Evolutionary conservation across 2,797 vertebrate species (phyloP).

Genomic region (Triplophysa bombifrons): DNA sequence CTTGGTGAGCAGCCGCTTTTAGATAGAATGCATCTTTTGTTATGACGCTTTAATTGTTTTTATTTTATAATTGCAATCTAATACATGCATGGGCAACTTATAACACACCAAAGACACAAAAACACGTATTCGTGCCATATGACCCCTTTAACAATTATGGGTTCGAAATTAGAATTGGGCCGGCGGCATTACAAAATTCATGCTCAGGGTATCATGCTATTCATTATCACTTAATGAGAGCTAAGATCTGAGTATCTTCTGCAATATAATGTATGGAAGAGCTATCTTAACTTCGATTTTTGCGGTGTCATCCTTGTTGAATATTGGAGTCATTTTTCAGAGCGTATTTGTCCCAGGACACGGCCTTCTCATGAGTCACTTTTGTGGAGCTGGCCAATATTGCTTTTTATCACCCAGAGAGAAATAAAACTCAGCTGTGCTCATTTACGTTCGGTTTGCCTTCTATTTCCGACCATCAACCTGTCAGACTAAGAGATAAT

Average conservation of each 20-base stretch:
- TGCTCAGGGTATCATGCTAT: neutral
- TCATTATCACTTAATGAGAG: neutral
- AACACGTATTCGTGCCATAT: no score
- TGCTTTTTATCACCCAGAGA: conserved; percentile 38
- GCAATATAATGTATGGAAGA: neutral
- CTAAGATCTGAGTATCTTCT: neutral
- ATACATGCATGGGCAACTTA: no score
- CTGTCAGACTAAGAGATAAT: conserved; percentile 44
- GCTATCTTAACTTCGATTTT: conserved; percentile 1
- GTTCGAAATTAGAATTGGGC: no score
- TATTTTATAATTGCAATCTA: no score
- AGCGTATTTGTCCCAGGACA: conserved; percentile 22
- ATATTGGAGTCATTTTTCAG: conserved; percentile 33
- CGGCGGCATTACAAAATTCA: neutral
- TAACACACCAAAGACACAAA: no score
- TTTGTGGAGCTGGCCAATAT: conserved; percentile 19
- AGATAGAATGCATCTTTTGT: no score
- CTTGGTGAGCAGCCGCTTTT: no score
- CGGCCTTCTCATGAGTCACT: neutral
- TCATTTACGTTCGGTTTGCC: conserved; percentile 26
- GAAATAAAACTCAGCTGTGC: conserved; percentile 31
- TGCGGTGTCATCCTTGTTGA: conserved; percentile 29
- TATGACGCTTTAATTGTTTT: no score
- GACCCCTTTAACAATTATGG: no score
- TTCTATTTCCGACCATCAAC: conserved; percentile 31